Percentiles rank a stretch among this genome's conserved stretches.
Conservation (phyloP, 2,888 invertebrate species). For the Loripinus fragilis region DNA sequence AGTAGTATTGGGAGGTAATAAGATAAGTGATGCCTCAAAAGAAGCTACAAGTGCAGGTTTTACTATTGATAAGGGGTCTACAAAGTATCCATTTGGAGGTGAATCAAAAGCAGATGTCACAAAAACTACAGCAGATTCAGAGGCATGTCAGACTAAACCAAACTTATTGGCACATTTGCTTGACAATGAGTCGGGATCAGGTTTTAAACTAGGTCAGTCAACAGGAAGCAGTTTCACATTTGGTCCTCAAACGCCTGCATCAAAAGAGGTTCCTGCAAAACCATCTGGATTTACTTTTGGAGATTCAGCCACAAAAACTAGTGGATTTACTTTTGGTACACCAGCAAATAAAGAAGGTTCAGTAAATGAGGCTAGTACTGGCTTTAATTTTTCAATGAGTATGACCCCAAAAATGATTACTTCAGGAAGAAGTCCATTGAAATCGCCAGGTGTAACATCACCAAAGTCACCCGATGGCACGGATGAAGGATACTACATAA, state of each 20-base stretch:
- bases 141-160: not conserved
- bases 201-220: not conserved
- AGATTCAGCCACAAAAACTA: not conserved
- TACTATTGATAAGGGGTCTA: conserved; percentile 24
- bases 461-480: conserved; percentile 66
- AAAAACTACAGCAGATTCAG: conserved; percentile 4
- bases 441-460: conserved; percentile 41
- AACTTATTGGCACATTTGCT: conserved; percentile 7
- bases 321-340: not conserved
- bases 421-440: conserved; percentile 36
- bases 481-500: conserved; percentile 77
- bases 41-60: conserved; percentile 33
- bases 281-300: not conserved
- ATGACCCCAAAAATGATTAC: conserved; percentile 53
- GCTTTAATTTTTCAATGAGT: conserved; percentile 72
- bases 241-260: not conserved
- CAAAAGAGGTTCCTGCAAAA: conserved; percentile 1
- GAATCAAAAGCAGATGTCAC: not conserved
- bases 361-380: conserved; percentile 24
- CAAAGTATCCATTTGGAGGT: conserved; percentile 27
- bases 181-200: not conserved
- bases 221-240: not conserved
- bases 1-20: not conserved
- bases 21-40: not conserved
- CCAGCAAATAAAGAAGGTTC: not conserved